Evolutionary conservation across 2,797 vertebrate species (phyloP).

Genomic region (Monodelphis domestica): DNA sequence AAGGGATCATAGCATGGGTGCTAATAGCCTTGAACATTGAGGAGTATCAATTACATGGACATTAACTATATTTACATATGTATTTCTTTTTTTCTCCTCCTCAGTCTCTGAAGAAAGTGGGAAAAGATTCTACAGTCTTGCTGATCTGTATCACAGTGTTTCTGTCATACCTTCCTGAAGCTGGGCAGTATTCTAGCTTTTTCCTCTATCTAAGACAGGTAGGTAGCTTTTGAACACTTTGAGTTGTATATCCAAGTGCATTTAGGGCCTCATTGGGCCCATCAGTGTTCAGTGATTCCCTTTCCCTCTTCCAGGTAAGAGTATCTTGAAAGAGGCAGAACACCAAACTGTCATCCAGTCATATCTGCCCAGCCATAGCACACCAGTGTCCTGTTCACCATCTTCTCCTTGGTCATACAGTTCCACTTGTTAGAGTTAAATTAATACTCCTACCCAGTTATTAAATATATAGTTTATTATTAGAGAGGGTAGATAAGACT

Average conservation of each 20-base stretch:
- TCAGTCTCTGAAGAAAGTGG: slow-evolving; percentile 94
- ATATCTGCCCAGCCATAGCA: background rate
- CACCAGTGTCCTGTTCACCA: background rate
- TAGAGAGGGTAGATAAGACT: too few relatives aligned
- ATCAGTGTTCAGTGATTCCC: background rate
- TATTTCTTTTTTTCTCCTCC: slow-evolving; percentile 56
- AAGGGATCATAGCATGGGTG: background rate
- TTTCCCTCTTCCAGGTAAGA: background rate
- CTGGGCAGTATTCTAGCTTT: slow-evolving; percentile 97
- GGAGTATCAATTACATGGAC: background rate
- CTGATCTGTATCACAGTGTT: slow-evolving; percentile 95
- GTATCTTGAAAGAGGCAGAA: background rate
- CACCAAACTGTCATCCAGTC: background rate
- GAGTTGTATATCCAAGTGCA: background rate
- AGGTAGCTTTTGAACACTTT: slow-evolving; percentile 52
- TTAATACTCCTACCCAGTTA: too few relatives aligned
- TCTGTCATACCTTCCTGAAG: slow-evolving; percentile 95
- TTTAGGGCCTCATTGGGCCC: background rate
- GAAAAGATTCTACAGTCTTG: slow-evolving; percentile 92
- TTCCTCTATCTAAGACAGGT: slow-evolving; percentile 97
- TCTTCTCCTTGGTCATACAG: background rate
- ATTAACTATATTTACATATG: slow-evolving; percentile 12
- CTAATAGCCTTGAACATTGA: background rate
- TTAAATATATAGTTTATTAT: too few relatives aligned
- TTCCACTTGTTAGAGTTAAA: too few relatives aligned